Base-by-base conservation (phyloP, 2,113 vertebrate genomes). In the Erythrolamprus reginae region DNA sequence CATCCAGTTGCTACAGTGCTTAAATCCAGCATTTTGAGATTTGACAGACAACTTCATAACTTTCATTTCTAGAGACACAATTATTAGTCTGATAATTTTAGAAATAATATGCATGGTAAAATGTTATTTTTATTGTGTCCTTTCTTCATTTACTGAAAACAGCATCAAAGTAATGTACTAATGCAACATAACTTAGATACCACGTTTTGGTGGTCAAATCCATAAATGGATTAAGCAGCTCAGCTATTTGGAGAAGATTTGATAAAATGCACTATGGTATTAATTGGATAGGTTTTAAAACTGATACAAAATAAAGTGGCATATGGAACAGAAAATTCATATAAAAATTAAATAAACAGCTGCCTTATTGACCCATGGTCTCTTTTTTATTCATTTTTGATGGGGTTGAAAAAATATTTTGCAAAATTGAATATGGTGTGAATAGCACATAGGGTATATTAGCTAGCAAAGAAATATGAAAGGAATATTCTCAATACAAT, bases 191-290 rank as follows among this genome's bases (percentile, higher is more conserved):
- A 65, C 5, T 77, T 77, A 77, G 7, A 33, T 21, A 77, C 8
- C 51, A 87, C 51, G 53, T 10, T 38, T 92, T 5, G 85, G 51
- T 84, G 77, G 21, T 21, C 42, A 92, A 91, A 93, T 82, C 70
- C 33, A 42, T 21, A 38, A 77, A 38, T 9, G 38, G 17, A 77
- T 77, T 38, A 77, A 70, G 42, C 42, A 7, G 17, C 7, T 38
- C 17, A 77, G 7, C 70, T 77, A 77, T 77, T 38, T 23, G 55
- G 83, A 5, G 47, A 92, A 92, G n/a, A 94, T 93, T n/a, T 92
- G 38, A 88, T 45, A 87, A 33, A 47, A 89, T 90, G 90, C 65
- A 24, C 21, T 70, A 33, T 17, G 86, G 56, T 83, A 92, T 55
- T 90, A 65, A 88, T 26, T 7, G 1, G 1, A 24, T 15, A 5